These are phyloP conservation scores for Chesias legatella DNA, from an alignment of 2,888 invertebrate genomes.

Conservation along the genomic window DNA sequence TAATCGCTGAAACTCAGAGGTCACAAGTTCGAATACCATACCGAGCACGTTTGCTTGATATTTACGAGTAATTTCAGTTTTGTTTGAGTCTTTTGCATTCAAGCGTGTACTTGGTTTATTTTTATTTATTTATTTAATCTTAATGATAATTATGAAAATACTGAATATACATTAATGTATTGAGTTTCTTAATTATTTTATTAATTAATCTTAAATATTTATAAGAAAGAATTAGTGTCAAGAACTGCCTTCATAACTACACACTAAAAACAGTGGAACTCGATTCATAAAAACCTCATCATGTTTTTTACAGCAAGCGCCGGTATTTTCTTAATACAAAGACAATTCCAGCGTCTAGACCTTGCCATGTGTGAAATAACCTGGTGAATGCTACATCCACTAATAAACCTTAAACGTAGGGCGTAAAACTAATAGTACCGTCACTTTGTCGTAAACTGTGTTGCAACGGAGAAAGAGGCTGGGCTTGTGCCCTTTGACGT, in stretches of 20 bases:
- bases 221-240: too few relatives aligned
- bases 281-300: slow-evolving; percentile 29
- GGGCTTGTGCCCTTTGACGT: slow-evolving; percentile 29
- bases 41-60: too few relatives aligned
- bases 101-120: too few relatives aligned
- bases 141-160: too few relatives aligned
- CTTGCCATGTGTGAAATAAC: slow-evolving; percentile 70
- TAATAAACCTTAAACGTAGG: slow-evolving; percentile 73
- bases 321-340: slow-evolving; percentile 55
- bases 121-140: too few relatives aligned
- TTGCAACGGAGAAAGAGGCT: slow-evolving; percentile 43
- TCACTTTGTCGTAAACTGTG: slow-evolving; percentile 68
- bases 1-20: too few relatives aligned
- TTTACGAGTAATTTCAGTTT: too few relatives aligned
- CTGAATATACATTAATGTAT: too few relatives aligned
- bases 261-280: slow-evolving; percentile 26
- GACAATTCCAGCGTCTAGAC: slow-evolving; percentile 69
- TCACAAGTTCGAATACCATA: too few relatives aligned
- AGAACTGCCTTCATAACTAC: slow-evolving; percentile 11
- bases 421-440: slow-evolving; percentile 73
- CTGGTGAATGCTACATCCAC: slow-evolving; percentile 65
- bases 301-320: slow-evolving; percentile 31
- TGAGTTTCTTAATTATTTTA: too few relatives aligned
- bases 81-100: too few relatives aligned
- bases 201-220: too few relatives aligned